These are phyloP conservation scores for Diachasma alloeum DNA, from an alignment of 1,140 invertebrate species.

Conservation along the genomic window DNA sequence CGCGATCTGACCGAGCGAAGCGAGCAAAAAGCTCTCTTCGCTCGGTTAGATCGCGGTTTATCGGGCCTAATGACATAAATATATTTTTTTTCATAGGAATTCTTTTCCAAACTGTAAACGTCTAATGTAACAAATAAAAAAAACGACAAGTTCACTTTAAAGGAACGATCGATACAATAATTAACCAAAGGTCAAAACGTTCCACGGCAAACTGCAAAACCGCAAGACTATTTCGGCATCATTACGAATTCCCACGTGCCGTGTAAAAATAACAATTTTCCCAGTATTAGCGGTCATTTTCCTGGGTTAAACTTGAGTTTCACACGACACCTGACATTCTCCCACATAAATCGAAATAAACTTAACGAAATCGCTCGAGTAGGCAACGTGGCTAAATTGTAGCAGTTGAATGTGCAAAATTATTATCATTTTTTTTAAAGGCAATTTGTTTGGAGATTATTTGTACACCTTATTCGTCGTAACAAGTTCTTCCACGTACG, in stretches of 20 bases:
- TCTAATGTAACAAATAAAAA: too few relatives aligned
- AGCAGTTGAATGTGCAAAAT: neutral
- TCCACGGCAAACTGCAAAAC: neutral
- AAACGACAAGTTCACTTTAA: too few relatives aligned
- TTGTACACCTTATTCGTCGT: conserved; percentile 1
- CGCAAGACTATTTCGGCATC: neutral
- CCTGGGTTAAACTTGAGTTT: neutral
- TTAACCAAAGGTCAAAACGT: neutral
- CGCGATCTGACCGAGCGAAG: too few relatives aligned
- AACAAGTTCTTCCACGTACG: neutral
- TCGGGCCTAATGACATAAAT: too few relatives aligned
- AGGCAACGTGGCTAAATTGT: neutral
- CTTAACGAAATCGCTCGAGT: neutral
- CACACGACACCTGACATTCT: neutral
- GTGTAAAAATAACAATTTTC: neutral
- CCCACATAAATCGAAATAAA: conserved; percentile 15
- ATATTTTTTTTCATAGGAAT: too few relatives aligned
- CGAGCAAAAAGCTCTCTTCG: too few relatives aligned
- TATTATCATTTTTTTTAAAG: neutral
- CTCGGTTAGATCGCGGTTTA: too few relatives aligned
- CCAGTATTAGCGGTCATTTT: neutral
- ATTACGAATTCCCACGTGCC: neutral
- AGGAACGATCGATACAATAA: too few relatives aligned
- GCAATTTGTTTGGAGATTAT: neutral
- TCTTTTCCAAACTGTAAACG: too few relatives aligned